These are phyloP conservation scores for Muscicapa adusta DNA, from an alignment of 2,113 vertebrate genomes.

Conservation along the genomic window DNA sequence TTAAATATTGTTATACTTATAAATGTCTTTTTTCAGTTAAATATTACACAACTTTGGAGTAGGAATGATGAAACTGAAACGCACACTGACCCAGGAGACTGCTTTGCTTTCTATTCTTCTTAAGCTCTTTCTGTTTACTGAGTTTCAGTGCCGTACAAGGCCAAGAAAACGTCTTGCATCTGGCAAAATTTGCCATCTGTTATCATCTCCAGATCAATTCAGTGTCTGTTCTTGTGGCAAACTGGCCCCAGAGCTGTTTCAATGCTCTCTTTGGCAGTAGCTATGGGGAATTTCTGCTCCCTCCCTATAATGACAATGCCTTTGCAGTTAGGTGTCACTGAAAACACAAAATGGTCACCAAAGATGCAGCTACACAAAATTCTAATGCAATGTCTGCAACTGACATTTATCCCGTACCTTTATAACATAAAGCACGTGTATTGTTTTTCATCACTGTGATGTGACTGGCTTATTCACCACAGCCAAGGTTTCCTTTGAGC, in stretches of 20 bases:
- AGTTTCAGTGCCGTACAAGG: background rate
- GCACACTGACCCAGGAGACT: background rate
- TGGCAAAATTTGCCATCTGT: background rate
- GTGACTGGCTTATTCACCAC: background rate
- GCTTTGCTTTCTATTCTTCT: background rate
- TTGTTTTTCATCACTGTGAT: background rate
- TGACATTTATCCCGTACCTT: background rate
- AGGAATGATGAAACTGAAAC: conserved; percentile 1
- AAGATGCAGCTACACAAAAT: background rate
- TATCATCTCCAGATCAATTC: background rate
- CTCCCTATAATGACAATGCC: background rate
- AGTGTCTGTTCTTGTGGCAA: background rate
- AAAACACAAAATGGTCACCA: background rate
- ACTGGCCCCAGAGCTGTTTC: background rate
- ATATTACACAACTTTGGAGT: conserved; percentile 29
- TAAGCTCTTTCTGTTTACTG: background rate
- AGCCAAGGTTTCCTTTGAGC: background rate
- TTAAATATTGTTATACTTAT: conserved; percentile 41
- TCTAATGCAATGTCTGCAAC: background rate
- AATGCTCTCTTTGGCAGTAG: background rate
- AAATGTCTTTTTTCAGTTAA: conserved; percentile 27
- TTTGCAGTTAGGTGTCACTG: background rate
- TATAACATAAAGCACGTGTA: background rate
- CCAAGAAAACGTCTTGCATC: background rate
- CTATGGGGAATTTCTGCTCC: background rate